A percentile compares a stretch with the other conserved stretches of the same genome.
Evolutionary conservation across 2,113 vertebrate genomes (phyloP).

Genomic region (Sturnus vulgaris): DNA sequence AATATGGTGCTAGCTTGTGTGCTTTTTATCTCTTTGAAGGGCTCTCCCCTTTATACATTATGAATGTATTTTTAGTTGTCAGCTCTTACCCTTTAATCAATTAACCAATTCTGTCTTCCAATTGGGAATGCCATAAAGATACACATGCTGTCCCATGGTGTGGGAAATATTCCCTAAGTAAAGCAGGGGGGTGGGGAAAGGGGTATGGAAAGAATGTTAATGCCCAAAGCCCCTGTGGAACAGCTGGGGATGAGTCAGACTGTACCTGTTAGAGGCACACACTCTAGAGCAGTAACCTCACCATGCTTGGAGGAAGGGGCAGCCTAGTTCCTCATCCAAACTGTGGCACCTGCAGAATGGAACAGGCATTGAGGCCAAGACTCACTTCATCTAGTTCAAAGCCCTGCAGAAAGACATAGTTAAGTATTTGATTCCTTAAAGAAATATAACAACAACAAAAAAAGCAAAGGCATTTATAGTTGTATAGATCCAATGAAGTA

Average conservation of each 20-base stretch:
- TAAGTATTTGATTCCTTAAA: not conserved
- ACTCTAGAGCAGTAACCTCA: not conserved
- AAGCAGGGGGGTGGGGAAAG: not conserved
- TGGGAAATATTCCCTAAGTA: not conserved
- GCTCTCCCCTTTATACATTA: not conserved
- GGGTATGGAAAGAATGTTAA: not conserved
- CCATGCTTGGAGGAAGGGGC: not conserved
- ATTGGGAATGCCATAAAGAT: not conserved
- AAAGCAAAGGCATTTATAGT: not conserved
- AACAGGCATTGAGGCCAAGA: not conserved
- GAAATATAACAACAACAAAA: not conserved
- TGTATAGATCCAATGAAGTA: not conserved
- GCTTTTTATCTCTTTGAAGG: not conserved
- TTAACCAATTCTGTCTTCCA: not conserved
- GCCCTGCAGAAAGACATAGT: not conserved
- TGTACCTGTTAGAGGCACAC: accelerated
- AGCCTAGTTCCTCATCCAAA: not conserved
- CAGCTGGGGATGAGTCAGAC: not conserved
- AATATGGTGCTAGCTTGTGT: not conserved
- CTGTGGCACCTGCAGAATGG: not conserved
- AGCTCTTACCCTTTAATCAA: not conserved
- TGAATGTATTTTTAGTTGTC: not conserved
- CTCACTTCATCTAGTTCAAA: not conserved
- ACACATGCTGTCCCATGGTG: not conserved
- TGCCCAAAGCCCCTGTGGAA: not conserved